A percentile compares a stretch with the other conserved stretches of the same genome.
phyloP scores from a whole-genome alignment of 2,888 invertebrate species.

The Euspilapteryx auroguttella region DNA sequence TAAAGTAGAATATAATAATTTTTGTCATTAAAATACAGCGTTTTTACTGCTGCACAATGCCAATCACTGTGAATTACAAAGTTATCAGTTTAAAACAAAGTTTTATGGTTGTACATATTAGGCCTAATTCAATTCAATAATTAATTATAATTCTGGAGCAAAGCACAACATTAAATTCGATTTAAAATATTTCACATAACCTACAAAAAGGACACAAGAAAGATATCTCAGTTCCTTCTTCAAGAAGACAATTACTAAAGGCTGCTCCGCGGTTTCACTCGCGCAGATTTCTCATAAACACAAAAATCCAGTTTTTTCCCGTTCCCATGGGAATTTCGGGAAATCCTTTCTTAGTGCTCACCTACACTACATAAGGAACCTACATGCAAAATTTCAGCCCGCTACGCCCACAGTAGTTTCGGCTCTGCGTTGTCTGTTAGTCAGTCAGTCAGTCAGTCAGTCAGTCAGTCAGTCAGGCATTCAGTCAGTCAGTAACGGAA shows the following conservation, averaged over 20 bases:
- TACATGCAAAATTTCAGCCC: not conserved
- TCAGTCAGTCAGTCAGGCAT: not conserved
- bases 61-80: no score
- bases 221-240: no score
- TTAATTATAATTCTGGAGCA: no score
- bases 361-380: not conserved
- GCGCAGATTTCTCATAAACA: not conserved
- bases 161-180: not conserved
- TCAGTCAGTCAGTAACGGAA: no score
- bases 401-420: no score
- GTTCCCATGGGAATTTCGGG: not conserved
- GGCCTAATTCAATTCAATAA: no score
- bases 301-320: not conserved
- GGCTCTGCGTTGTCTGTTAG: not conserved
- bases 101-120: no score
- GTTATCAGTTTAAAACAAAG: no score
- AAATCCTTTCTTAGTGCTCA: not conserved
- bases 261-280: not conserved
- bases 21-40: not conserved
- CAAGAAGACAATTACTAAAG: no score
- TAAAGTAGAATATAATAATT: not conserved
- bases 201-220: no score
- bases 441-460: not conserved
- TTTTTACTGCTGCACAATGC: not conserved
- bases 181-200: not conserved